Evolutionary conservation across 2,888 invertebrate genomes (phyloP).

Genomic region (Drosophila koepferae): DNA sequence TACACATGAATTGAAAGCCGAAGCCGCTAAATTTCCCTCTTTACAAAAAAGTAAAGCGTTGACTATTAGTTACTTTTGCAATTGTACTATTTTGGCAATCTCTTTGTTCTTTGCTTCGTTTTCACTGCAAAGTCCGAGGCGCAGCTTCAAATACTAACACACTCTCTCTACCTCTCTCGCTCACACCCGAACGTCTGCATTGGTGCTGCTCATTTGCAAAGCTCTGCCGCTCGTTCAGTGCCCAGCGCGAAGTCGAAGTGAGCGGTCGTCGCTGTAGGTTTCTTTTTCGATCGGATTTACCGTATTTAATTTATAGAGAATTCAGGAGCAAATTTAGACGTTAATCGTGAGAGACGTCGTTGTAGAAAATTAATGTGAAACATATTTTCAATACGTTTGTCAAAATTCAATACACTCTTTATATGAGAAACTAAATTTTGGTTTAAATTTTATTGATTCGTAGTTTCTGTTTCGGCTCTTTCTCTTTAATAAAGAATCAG

Average conservation of each 20-base stretch:
- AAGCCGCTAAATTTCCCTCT: slow-evolving; percentile 4
- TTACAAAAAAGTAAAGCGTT: neutral
- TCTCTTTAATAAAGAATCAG: slow-evolving; percentile 10
- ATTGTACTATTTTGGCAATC: slow-evolving; percentile 5
- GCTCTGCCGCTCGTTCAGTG: slow-evolving; percentile 28
- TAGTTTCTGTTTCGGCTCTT: slow-evolving; percentile 23
- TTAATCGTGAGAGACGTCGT: slow-evolving; percentile 16
- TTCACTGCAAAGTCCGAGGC: slow-evolving; percentile 25
- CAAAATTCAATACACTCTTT: slow-evolving; percentile 46
- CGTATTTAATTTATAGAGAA: slow-evolving; percentile 5
- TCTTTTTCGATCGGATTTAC: slow-evolving; percentile 6
- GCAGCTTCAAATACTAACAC: slow-evolving; percentile 6
- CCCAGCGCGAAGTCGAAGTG: slow-evolving; percentile 25
- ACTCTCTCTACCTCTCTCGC: slow-evolving; percentile 16
- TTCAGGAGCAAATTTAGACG: slow-evolving; percentile 4
- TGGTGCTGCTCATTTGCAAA: neutral
- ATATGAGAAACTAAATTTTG: slow-evolving; percentile 23
- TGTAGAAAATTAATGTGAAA: slow-evolving; percentile 22
- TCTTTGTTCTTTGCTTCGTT: slow-evolving; percentile 9
- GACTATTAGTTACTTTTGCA: neutral
- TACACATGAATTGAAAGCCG: slow-evolving; percentile 1
- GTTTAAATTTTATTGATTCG: slow-evolving; percentile 32
- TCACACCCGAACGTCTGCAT: neutral
- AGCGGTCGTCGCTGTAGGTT: slow-evolving; percentile 27
- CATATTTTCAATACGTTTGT: slow-evolving; percentile 29